Base-by-base conservation (phyloP, 2,888 invertebrate genomes). In the Lymantria monacha region DNA sequence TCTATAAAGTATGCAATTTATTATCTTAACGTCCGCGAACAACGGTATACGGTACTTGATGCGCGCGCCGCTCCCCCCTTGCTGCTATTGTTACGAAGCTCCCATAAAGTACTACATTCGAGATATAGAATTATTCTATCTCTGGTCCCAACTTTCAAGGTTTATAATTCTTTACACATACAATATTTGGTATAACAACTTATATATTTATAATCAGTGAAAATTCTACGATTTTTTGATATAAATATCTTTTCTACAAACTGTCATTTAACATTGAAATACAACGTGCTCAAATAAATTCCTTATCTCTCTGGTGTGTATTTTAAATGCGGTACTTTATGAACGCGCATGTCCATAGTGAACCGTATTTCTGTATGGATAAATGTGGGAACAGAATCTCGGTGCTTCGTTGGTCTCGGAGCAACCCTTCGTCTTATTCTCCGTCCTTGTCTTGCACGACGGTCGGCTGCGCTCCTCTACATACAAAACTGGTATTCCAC, bases 341-440 rank as follows among this genome's bases (percentile, higher is more conserved):
- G 78, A 76, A 62, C 87, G 79, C 73, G 84, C 83, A 65, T 81
- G 87, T 65, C 75, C 73, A 91, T 86, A 79, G 82, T 78, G 85
- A 64, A 85, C 69, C 57, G 81, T 72, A 79, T 87, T 86, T 79
- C 70, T 70, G 60, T 53, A 42, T 63, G 64, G 66, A 66, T 66
- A 61, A 66, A 59, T 63, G 55, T 49, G 72, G 49, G 62, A 58
- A 60, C 63, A 69, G 79, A 80, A 89, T 87, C 79, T 73, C 78
- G 65, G 66, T 87, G 79, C 91, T 88, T 87, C 78, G 57, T 74
- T 70, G 78, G 91, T 91, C 91, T 91, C 91, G 68, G 83, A 90
- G 89, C 91, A 91, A 91, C 92, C 92, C 92, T 92, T 92, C 92
- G 91, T 92, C 91, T 92, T 92, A 88, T 91, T 89, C 88, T 85